Evolutionary conservation across 1,140 invertebrate species (phyloP).

Genomic region (Euura lappo): DNA sequence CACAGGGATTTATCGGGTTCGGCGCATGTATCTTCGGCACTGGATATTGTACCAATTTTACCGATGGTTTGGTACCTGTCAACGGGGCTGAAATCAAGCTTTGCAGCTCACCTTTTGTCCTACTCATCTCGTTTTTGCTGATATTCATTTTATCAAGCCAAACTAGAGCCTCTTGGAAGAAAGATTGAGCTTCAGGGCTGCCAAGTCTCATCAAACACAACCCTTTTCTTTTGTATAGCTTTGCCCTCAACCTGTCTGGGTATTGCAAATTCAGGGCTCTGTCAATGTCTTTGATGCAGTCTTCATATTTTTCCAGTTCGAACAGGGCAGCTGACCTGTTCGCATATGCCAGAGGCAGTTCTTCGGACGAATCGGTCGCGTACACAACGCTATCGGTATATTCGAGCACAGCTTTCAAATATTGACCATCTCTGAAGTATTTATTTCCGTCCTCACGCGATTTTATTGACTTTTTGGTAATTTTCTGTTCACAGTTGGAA

Average conservation of each 20-base stretch:
- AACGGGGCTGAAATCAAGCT: neutral
- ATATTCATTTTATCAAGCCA: neutral
- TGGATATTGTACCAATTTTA: neutral
- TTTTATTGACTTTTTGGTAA: slow-evolving; percentile 21
- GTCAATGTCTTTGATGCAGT: slow-evolving; percentile 64
- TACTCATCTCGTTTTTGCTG: neutral
- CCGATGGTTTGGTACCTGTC: neutral
- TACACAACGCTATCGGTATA: slow-evolving; percentile 69
- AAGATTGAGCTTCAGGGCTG: neutral
- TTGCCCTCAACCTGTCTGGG: slow-evolving; percentile 36
- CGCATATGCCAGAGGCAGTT: slow-evolving; percentile 70
- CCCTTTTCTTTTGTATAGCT: slow-evolving; percentile 24
- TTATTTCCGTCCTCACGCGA: slow-evolving; percentile 33
- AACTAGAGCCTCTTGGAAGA: neutral
- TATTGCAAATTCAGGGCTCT: slow-evolving; percentile 36
- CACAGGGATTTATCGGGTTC: slow-evolving; percentile 62
- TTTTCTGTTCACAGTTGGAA: slow-evolving; percentile 22
- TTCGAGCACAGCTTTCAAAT: slow-evolving; percentile 57
- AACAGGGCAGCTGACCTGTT: slow-evolving; percentile 76
- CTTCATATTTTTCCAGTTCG: slow-evolving; percentile 65
- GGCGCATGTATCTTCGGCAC: slow-evolving; percentile 15
- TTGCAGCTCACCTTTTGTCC: neutral
- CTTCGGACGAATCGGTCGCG: slow-evolving; percentile 62
- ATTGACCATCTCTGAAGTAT: slow-evolving; percentile 22
- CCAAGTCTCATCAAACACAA: neutral